Conservation (phyloP, 2,888 invertebrate genomes). For the Agrypnus murinus region DNA sequence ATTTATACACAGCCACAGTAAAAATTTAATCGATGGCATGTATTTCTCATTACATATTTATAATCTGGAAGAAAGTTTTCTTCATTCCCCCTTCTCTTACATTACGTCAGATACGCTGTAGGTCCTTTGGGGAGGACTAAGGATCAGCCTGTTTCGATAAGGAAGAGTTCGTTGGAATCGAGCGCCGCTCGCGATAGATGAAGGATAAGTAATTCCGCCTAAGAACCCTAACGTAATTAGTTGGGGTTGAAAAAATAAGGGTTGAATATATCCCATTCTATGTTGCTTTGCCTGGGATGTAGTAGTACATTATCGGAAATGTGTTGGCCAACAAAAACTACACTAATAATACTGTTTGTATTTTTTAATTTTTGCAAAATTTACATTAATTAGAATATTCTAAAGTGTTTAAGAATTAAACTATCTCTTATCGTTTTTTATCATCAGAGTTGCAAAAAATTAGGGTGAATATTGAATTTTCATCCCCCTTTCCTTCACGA, state of each 20-base stretch:
- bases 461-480: slow-evolving; percentile 34
- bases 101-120: slow-evolving; percentile 58
- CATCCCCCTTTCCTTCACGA: slow-evolving; percentile 21
- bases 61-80: slow-evolving; percentile 55
- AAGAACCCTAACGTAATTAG: slow-evolving; percentile 83
- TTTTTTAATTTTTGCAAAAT: too few species aligned
- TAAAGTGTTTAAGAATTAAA: not conserved
- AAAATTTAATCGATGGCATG: slow-evolving; percentile 53
- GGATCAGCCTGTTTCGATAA: slow-evolving; percentile 55
- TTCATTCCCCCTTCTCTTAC: slow-evolving; percentile 64
- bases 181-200: slow-evolving; percentile 63
- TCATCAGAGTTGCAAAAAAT: slow-evolving; percentile 3
- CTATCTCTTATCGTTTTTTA: slow-evolving; percentile 15
- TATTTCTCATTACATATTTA: slow-evolving; percentile 52
- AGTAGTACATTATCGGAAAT: too few species aligned
- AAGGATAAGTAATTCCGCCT: slow-evolving; percentile 81
- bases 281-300: slow-evolving; percentile 47
- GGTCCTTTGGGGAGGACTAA: slow-evolving; percentile 58
- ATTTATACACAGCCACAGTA: slow-evolving; percentile 38
- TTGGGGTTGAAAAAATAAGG: slow-evolving; percentile 76
- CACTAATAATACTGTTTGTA: too few species aligned
- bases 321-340: too few species aligned
- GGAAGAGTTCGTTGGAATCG: slow-evolving; percentile 46
- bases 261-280: slow-evolving; percentile 71
- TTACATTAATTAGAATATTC: not conserved